Evolutionary conservation across 2,113 vertebrate species (phyloP), one percentile per base, ranked within the genome.

Genomic region (Chaenogobius annularis): DNA sequence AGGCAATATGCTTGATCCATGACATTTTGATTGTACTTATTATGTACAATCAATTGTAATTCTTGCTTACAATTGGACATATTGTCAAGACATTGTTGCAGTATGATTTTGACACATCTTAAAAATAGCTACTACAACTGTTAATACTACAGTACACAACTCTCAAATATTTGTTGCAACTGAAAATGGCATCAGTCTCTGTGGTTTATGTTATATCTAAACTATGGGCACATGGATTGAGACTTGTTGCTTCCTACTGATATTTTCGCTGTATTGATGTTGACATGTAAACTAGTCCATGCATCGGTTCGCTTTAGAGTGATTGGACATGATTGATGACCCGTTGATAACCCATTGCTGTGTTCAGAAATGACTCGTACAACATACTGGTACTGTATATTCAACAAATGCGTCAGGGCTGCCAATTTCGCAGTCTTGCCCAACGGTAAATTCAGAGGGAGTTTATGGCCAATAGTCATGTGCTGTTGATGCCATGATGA

Each of bases 401-500:
- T 23, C 26, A 17, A 1, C 26, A 61, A 40, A 40, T 40, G 8
- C 37, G 37, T 40, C 37, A 40, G 37, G 3, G 6, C 46, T 47
- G 12, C 47, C 58, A 35, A 0, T 19, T 40, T 62, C 7, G 3
- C 17, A 15, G 1, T 19, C 9, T 19, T 62, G 31, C 31, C 7
- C 2, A 9, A 19, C 13, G 15, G 9, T 62, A 1, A 1, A 5
- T 10, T 55, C n/a, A 55, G 20, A 12, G 19, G 7, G 19, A 58
- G 3, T 26, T 20, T 58, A 5, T 31, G 26, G 26, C 26, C 20
- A 26, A 26, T 13, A 58, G 55, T 26, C 55, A 58, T 12, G 55
- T 13, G 55, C 55, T 26, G 8, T 20, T 62, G 59, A 62, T 62
- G 59, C 59, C 59, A 15, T 10, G 59, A 62, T 62, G 59, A 40